Evolutionary conservation across 2,797 vertebrate genomes (phyloP).

Genomic region (Urocyon cinereoargenteus): DNA sequence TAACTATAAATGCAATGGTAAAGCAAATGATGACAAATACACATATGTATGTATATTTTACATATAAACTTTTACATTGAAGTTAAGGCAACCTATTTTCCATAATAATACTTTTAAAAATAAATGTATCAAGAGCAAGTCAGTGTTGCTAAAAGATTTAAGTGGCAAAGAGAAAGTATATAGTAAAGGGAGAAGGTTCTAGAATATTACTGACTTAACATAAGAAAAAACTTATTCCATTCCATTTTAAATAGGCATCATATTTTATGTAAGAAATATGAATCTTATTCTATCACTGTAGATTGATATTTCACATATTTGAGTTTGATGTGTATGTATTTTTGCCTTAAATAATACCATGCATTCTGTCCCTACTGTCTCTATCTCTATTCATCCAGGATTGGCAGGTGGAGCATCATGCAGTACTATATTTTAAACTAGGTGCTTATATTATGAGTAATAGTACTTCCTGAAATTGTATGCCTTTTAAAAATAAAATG

Average conservation of each 20-base stretch:
- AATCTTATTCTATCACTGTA: conserved; percentile 70
- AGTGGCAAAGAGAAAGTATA: background rate
- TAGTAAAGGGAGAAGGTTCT: background rate
- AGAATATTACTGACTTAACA: background rate
- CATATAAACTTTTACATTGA: background rate
- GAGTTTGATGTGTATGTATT: conserved; percentile 43
- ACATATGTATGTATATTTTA: background rate
- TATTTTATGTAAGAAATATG: conserved; percentile 73
- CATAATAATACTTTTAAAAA: background rate
- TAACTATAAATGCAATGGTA: background rate
- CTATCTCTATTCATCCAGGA: background rate
- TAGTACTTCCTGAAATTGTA: conserved; percentile 82
- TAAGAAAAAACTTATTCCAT: conserved; percentile 38
- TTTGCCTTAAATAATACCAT: background rate
- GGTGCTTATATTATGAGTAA: conserved; percentile 82
- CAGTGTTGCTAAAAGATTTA: conserved; percentile 20
- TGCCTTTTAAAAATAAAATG: conserved; percentile 71
- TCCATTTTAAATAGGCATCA: conserved; percentile 37
- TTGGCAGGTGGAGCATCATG: conserved; percentile 74
- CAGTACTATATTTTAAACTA: conserved; percentile 74
- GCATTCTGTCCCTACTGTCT: background rate
- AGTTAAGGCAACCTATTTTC: background rate
- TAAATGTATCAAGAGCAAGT: background rate
- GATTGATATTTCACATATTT: conserved; percentile 59
- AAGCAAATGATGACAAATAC: conserved; percentile 8